These are phyloP conservation scores for Abramis brama DNA, from an alignment of 2,113 vertebrate species.

Conservation along the genomic window DNA sequence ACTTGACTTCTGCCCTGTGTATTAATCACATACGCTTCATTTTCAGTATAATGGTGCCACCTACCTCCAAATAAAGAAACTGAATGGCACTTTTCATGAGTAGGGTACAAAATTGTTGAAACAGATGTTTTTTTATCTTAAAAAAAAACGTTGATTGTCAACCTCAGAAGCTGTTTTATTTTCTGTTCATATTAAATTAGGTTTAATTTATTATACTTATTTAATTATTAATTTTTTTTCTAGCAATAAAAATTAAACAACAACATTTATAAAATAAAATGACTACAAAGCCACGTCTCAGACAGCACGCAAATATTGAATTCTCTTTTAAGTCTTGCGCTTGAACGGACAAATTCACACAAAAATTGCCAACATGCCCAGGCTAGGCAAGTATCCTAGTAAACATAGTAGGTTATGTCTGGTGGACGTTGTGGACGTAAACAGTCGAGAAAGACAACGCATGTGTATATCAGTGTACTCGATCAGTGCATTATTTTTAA, in stretches of 20 bases:
- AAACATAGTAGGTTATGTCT: too few relatives aligned
- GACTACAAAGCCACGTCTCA: too few relatives aligned
- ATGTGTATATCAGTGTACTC: too few relatives aligned
- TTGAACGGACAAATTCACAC: too few relatives aligned
- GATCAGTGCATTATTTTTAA: too few relatives aligned
- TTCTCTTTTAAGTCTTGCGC: too few relatives aligned
- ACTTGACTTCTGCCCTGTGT: constrained; percentile 14
- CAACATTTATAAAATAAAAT: neutral
- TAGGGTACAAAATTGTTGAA: neutral
- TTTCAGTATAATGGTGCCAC: constrained; percentile 29
- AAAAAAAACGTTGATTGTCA: neutral
- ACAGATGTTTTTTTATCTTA: neutral
- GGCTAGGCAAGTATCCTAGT: too few relatives aligned
- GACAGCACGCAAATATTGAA: too few relatives aligned
- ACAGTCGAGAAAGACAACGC: too few relatives aligned
- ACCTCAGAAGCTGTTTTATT: neutral
- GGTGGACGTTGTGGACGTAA: too few relatives aligned
- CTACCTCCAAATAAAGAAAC: constrained; percentile 2
- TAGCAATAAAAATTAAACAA: neutral
- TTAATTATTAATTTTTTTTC: neutral
- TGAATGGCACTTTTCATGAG: neutral
- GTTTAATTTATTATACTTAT: neutral
- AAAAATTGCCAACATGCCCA: too few relatives aligned
- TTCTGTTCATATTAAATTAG: neutral
- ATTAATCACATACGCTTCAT: neutral